These are phyloP conservation scores for Microtus richardsoni DNA, from an alignment of 2,113 vertebrate species.

Conservation along the genomic window DNA sequence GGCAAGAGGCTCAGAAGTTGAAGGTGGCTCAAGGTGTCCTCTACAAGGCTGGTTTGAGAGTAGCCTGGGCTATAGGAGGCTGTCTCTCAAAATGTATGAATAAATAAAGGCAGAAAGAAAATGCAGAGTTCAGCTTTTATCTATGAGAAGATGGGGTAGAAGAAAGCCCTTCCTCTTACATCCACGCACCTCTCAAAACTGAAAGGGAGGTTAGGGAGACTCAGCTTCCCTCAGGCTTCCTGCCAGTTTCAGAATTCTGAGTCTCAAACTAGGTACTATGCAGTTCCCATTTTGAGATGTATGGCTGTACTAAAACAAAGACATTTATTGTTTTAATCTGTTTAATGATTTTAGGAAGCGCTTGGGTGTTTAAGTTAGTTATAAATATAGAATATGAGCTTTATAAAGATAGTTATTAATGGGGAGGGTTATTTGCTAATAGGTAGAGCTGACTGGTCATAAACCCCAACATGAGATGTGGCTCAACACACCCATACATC, in stretches of 20 bases:
- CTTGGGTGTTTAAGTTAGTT: constrained; percentile 8
- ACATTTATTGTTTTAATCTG: no score
- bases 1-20: no score
- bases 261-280: neutral
- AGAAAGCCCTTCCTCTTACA: neutral
- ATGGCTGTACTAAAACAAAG: neutral
- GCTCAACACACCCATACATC: neutral
- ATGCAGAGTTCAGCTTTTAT: neutral
- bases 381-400: neutral
- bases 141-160: neutral
- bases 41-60: no score
- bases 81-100: neutral
- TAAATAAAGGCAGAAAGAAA: neutral
- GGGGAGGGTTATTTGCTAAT: neutral
- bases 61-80: neutral
- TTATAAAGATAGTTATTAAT: neutral
- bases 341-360: neutral
- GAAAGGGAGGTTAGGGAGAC: neutral
- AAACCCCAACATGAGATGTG: neutral
- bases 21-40: no score
- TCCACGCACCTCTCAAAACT: neutral
- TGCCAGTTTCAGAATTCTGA: neutral
- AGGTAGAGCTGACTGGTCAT: neutral
- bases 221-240: neutral
- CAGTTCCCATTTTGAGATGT: neutral